phyloP scores from a whole-genome alignment of 2,888 invertebrate species.

The Acronicta aceris region DNA sequence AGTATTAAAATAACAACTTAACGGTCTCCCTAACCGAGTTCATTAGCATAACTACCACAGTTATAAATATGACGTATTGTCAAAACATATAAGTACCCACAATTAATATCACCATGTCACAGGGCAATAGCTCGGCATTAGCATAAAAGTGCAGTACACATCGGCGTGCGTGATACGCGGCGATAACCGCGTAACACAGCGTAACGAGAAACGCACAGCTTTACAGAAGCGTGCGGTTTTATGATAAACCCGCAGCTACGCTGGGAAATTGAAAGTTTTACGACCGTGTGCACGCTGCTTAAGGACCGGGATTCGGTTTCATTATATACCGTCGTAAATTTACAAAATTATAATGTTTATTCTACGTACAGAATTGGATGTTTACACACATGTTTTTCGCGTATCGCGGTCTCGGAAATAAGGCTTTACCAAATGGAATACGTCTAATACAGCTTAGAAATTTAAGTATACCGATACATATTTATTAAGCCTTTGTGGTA shows the following conservation, averaged over 20 bases:
- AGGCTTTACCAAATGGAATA: slow-evolving; percentile 23
- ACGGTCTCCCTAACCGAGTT: not conserved
- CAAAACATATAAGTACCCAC: slow-evolving; percentile 10
- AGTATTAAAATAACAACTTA: not conserved
- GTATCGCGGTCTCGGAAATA: slow-evolving; percentile 6
- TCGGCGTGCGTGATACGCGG: slow-evolving; percentile 22
- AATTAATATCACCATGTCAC: not conserved
- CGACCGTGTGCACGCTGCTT: slow-evolving; percentile 26
- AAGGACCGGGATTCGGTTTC: slow-evolving; percentile 17
- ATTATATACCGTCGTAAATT: slow-evolving; percentile 27
- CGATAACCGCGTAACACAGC: slow-evolving; percentile 19
- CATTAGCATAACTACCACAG: not conserved
- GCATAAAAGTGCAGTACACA: slow-evolving; percentile 37
- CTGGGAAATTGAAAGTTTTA: slow-evolving; percentile 37
- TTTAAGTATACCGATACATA: slow-evolving; percentile 42
- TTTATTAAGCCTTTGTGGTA: slow-evolving; percentile 41
- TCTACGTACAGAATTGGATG: slow-evolving; percentile 5
- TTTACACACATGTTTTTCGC: not conserved
- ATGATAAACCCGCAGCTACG: slow-evolving; percentile 24
- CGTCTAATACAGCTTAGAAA: slow-evolving; percentile 17
- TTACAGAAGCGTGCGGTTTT: slow-evolving; percentile 29
- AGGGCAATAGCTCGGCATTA: slow-evolving; percentile 1
- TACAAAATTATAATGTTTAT: slow-evolving; percentile 17
- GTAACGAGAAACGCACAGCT: slow-evolving; percentile 10
- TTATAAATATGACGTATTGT: not conserved